These are phyloP conservation scores for Protosalanx chinensis DNA, from an alignment of 2,797 vertebrate genomes.

Conservation along the genomic window DNA sequence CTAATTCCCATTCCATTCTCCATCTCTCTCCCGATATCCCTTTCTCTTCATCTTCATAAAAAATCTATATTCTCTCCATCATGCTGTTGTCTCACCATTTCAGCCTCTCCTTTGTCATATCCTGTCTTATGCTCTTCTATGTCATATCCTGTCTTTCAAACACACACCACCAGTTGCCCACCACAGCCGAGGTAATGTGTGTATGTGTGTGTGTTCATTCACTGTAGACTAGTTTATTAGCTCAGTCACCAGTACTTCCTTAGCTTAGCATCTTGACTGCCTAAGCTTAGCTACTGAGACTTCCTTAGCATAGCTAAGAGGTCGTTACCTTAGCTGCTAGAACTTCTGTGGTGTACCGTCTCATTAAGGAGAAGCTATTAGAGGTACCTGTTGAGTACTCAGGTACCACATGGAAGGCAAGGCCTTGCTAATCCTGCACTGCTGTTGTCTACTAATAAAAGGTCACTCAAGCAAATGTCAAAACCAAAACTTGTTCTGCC, in stretches of 20 bases:
- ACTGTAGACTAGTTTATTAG: background rate
- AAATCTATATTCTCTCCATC: background rate
- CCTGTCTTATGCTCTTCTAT: conserved; percentile 12
- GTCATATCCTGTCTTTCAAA: conserved; percentile 27
- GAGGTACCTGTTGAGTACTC: background rate
- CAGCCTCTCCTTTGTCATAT: conserved; percentile 6
- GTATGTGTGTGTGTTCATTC: conserved; percentile 3
- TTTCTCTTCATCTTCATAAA: background rate
- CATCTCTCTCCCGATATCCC: background rate
- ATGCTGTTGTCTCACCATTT: background rate
- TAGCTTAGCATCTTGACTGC: background rate
- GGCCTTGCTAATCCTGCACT: no score
- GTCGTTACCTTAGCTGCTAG: background rate
- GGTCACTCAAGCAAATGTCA: no score
- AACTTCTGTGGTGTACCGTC: background rate
- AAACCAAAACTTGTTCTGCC: no score
- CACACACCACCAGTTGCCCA: conserved; percentile 70
- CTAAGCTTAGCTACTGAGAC: background rate
- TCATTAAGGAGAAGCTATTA: background rate
- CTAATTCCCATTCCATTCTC: no score
- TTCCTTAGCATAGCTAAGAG: background rate
- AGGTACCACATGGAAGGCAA: no score
- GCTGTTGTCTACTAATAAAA: no score
- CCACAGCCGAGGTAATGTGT: conserved; percentile 75
- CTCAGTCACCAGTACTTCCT: background rate